These are phyloP conservation scores for Eulithis prunata DNA, from an alignment of 2,888 invertebrate genomes.

Conservation along the genomic window DNA sequence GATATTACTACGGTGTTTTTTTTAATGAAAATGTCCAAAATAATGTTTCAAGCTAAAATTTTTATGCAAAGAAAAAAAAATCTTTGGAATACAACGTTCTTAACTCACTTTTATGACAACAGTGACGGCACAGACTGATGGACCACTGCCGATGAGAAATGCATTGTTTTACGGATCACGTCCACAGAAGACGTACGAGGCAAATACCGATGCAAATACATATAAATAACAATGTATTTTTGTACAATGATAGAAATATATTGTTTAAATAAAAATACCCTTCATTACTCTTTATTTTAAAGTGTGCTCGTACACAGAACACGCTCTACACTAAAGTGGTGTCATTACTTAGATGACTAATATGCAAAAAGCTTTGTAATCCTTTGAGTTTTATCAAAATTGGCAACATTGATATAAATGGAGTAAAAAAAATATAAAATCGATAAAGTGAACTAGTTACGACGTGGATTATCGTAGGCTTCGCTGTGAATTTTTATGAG, in stretches of 20 bases:
- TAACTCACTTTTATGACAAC: no score
- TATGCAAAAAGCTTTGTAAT: constrained; percentile 4
- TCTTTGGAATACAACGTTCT: no score
- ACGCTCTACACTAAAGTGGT: constrained; percentile 13
- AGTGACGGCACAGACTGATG: no score
- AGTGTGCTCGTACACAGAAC: constrained; percentile 3
- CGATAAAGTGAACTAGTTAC: constrained; percentile 2
- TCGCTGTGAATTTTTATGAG: constrained; percentile 1
- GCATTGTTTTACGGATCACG: no score
- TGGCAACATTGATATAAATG: constrained; percentile 6
- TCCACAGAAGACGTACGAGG: no score
- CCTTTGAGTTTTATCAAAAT: constrained; percentile 16
- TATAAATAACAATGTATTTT: no score
- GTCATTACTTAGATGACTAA: constrained; percentile 17
- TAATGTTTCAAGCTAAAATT: no score
- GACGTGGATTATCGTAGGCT: neutral
- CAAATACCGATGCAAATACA: no score
- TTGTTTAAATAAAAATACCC: neutral
- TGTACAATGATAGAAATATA: neutral
- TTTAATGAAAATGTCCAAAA: no score
- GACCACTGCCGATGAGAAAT: no score
- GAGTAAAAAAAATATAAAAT: constrained; percentile 3
- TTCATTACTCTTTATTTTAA: neutral
- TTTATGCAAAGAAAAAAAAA: no score
- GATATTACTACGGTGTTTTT: no score